These are phyloP conservation scores for Antheraea mylitta DNA, from an alignment of 1,140 invertebrate genomes.

Conservation along the genomic window DNA sequence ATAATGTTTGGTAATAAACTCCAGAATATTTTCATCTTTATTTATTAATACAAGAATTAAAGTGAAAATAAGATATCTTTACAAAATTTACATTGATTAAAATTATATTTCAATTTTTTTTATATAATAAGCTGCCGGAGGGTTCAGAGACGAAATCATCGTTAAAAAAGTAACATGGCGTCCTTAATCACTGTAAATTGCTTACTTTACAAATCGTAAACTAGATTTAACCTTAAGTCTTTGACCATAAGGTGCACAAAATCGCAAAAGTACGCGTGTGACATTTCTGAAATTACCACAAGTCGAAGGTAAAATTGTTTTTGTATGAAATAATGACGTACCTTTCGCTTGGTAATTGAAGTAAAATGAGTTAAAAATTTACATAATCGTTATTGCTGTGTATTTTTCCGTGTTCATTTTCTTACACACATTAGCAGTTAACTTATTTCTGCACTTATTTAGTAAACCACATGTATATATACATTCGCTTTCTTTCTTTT, in stretches of 20 bases:
- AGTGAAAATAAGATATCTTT: no score
- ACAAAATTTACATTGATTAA: no score
- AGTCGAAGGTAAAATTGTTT: slow-evolving; percentile 45
- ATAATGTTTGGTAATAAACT: no score
- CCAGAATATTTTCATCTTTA: no score
- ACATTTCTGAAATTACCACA: slow-evolving; percentile 52
- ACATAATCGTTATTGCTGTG: not conserved
- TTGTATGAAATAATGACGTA: slow-evolving; percentile 15
- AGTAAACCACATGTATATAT: no score
- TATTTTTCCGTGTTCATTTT: not conserved
- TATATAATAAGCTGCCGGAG: not conserved
- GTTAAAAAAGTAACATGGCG: not conserved
- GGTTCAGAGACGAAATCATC: not conserved
- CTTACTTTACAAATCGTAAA: not conserved
- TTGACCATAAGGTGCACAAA: slow-evolving; percentile 11
- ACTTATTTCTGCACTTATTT: not conserved
- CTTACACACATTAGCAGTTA: not conserved
- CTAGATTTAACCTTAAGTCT: not conserved
- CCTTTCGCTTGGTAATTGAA: not conserved
- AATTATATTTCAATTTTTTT: no score
- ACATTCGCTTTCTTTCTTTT: no score
- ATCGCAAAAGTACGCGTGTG: slow-evolving; percentile 41
- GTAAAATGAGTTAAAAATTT: slow-evolving; percentile 2
- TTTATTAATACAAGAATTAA: no score
- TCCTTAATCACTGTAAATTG: slow-evolving; percentile 1